phyloP scores from a whole-genome alignment of 2,797 vertebrate genomes.

The Urophycis tenuis region DNA sequence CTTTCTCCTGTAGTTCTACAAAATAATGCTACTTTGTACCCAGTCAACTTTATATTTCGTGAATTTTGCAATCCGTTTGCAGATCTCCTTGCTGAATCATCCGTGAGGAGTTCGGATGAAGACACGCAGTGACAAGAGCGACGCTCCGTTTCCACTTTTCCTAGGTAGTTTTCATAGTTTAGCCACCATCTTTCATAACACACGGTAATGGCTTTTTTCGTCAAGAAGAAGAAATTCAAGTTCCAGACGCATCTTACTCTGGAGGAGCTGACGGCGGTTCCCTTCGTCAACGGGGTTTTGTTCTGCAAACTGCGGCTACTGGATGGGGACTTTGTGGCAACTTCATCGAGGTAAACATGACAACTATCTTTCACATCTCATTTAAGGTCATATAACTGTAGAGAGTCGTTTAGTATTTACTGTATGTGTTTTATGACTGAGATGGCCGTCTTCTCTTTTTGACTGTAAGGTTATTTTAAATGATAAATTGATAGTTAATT shows the following conservation, averaged over 20 bases:
- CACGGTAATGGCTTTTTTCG: constrained; percentile 84
- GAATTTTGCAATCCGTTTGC: neutral
- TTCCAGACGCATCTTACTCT: constrained; percentile 92
- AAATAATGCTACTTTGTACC: neutral
- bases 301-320: constrained; percentile 94
- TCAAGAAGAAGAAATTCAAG: constrained; percentile 98
- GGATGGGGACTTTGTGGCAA: constrained; percentile 86
- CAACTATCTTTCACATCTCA: neutral
- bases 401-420: neutral
- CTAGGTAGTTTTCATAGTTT: neutral
- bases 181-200: constrained; percentile 3
- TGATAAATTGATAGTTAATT: neutral
- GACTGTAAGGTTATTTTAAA: neutral
- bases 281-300: constrained; percentile 93
- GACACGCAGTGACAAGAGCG: constrained; percentile 5
- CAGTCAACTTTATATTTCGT: neutral
- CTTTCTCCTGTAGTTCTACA: neutral
- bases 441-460: neutral
- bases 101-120: constrained; percentile 32
- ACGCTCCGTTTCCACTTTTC: neutral
- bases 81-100: constrained; percentile 37
- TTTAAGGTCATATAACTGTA: neutral
- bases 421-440: neutral
- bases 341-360: constrained; percentile 81
- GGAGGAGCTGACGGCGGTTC: constrained; percentile 90